Percentiles rank a stretch among this genome's conserved stretches.
Evolutionary conservation across 2,797 vertebrate genomes (phyloP).

Genomic region (Galago senegalensis): DNA sequence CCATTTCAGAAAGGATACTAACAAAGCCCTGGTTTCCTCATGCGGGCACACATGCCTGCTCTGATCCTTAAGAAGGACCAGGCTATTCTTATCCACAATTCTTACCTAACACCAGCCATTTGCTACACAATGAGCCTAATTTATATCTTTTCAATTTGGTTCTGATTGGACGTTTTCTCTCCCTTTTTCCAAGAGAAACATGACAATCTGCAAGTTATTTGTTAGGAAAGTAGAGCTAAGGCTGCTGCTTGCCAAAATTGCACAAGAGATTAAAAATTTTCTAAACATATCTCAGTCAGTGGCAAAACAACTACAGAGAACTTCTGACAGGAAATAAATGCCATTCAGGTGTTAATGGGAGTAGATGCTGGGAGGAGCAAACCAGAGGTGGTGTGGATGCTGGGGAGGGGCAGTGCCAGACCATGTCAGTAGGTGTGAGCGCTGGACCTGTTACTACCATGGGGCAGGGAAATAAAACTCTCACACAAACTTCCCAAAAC

Average conservation of each 20-base stretch:
- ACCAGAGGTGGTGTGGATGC: not conserved
- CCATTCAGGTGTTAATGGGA: not conserved
- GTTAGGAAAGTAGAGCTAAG: constrained; percentile 67
- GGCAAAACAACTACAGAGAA: constrained; percentile 62
- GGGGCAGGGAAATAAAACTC: not conserved
- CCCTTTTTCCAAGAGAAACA: constrained; percentile 69
- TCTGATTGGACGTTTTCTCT: constrained; percentile 74
- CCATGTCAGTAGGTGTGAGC: fast-evolving
- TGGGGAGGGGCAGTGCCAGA: not conserved
- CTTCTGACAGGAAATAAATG: constrained; percentile 45
- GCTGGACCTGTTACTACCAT: not conserved
- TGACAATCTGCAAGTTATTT: constrained; percentile 81
- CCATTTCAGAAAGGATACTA: constrained; percentile 76
- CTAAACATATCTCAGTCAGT: constrained; percentile 73
- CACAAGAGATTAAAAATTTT: constrained; percentile 60
- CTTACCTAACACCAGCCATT: constrained; percentile 78
- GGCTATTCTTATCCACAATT: constrained; percentile 79
- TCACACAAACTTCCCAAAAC: not conserved
- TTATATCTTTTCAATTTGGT: constrained; percentile 79
- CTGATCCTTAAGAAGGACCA: constrained; percentile 46
- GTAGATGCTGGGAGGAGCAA: not conserved
- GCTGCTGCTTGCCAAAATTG: constrained; percentile 67
- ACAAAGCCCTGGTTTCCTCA: constrained; percentile 76
- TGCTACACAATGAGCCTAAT: constrained; percentile 78
- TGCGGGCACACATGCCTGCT: not conserved